Evolutionary conservation across 2,113 vertebrate genomes (phyloP), one percentile per base, ranked within the genome.

Genomic region (Xenopus borealis): DNA sequence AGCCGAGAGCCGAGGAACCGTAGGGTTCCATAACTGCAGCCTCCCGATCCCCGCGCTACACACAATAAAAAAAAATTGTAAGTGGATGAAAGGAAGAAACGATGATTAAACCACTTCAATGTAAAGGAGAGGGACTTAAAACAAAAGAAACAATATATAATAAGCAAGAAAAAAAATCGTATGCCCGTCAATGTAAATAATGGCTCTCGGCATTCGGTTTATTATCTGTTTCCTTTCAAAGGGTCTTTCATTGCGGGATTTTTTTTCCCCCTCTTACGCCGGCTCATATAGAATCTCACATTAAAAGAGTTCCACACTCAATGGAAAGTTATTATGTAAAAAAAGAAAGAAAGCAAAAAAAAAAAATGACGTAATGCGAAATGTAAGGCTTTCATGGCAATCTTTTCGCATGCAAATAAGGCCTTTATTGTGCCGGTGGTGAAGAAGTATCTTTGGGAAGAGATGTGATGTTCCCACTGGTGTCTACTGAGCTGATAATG

Each of bases 111-210:
- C 46, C 66, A 30, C 64, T 53, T 12, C 47, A 4, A 1, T 50
- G 67, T n/a, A n/a, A 71, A 71, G 44, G 13, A 71, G 57, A 57
- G 47, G 7, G 18, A 40, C 47, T 50, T 50, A 13, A 50, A 50
- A 13, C 11, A 27, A 40, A 40, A 6, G 8, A 40, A 40, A 40
- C 7, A 40, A 40, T 40, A 9, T 40, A 14, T 55, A 66, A 50
- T 12, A 57, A 23, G 19, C 40, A 18, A 8, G 52, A 62, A 62
- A n/a, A 19, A 9, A 68, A 67, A 75, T 69, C 66, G 52, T 17
- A 44, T 69, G 72, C 72, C 45, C 30, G 23, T 75, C 72, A 75
- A 52, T 75, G 72, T 44, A 75, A 75, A 68, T 75, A 75, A 75
- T 75, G 66, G 66, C 55, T 67, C 59, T 58, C 52, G 57, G 44